Conservation (phyloP, 2,888 invertebrate species). For the Neoascia interrupta region DNA sequence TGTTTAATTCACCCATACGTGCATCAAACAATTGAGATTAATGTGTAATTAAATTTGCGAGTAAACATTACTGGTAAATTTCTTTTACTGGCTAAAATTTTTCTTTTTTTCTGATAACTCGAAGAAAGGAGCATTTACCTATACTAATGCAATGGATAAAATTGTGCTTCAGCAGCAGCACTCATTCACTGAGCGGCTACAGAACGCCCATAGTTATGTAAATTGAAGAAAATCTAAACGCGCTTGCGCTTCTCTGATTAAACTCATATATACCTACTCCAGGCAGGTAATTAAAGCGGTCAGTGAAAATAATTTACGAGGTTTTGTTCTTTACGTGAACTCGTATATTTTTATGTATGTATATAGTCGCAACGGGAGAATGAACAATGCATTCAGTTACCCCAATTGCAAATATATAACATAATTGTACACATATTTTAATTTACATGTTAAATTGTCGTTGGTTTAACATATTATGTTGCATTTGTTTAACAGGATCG, state of each 20-base stretch:
- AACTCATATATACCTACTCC: conserved; percentile 36
- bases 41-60: conserved; percentile 21
- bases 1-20: background rate
- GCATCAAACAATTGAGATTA: conserved; percentile 14
- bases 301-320: conserved; percentile 31
- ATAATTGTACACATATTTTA: too few relatives aligned
- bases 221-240: conserved; percentile 31
- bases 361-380: too few relatives aligned
- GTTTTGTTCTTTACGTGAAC: background rate
- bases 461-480: too few relatives aligned
- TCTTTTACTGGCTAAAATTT: conserved; percentile 24
- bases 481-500: too few relatives aligned
- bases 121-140: too few relatives aligned
- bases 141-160: too few relatives aligned
- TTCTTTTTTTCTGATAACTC: background rate
- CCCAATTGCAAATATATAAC: too few relatives aligned
- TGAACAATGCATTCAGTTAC: too few relatives aligned
- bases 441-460: too few relatives aligned
- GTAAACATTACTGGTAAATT: conserved; percentile 23
- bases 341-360: too few relatives aligned
- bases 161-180: conserved; percentile 13
- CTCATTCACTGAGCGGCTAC: background rate
- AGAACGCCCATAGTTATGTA: conserved; percentile 10
- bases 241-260: conserved; percentile 36
- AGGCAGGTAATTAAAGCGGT: conserved; percentile 42